Evolutionary conservation across 2,113 vertebrate genomes (phyloP), one percentile per base, ranked within the genome.

Genomic region (Scomber japonicus): DNA sequence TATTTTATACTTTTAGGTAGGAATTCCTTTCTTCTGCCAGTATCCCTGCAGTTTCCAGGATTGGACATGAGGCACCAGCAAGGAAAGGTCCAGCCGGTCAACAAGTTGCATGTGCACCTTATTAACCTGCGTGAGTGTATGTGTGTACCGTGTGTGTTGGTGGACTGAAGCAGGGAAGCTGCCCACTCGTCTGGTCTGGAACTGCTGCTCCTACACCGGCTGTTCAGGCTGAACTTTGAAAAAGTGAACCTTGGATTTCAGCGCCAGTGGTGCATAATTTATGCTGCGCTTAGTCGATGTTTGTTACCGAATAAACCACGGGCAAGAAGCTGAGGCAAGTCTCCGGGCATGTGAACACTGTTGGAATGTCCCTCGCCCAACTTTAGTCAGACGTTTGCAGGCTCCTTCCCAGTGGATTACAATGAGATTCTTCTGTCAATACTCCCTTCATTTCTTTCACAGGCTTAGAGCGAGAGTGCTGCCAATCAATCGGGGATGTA

Each of bases 401-500:
- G 11, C 74, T 75, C 27, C 3, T 53, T 69, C 49, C 65, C 60
- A 6, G 62, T 59, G 82, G 80, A 87, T 89, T 83, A 87, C 51
- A 51, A 21, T 80, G 62, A 72, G 27, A 81, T 67, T 80, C 65
- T 17, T 82, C 60, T 17, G 78, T 88, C 80, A 81, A 80, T 88
- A 85, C 66, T 66, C 19, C 69, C 82, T 76, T 79, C 68, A 69
- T 75, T 84, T 81, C 53, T 80, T 78, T 70, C 21, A 62, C 53
- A 19, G n/a, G 71, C 63, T 85, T 65, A 35, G 66, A 88, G 65
- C 61, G 13, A 76, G 63, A 76, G 70, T 70, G 76, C 75, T 87
- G 82, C 85, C 83, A 86, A 87, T 86, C 85, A 83, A 87, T 87
- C 5, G 24, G 27, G 82, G 56, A 45, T 83, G 68, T 45, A 50